Conservation (phyloP, 2,888 invertebrate genomes). For the Metacarcinus magister region DNA sequence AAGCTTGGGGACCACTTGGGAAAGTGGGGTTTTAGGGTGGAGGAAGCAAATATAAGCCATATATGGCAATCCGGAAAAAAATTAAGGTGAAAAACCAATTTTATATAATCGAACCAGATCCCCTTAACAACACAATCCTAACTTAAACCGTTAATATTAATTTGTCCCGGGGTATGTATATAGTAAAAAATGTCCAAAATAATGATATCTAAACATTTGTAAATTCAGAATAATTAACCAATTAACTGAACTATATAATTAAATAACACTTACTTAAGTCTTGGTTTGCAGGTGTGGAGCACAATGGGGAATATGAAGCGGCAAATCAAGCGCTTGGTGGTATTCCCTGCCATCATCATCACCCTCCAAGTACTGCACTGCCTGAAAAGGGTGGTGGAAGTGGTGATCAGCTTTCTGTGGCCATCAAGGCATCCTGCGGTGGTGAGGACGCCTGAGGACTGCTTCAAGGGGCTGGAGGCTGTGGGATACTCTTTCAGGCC, state of each 20-base stretch:
- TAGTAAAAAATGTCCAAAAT: too few species aligned
- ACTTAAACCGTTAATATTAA: too few species aligned
- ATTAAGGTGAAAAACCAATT: background rate
- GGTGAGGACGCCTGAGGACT: conserved; percentile 76
- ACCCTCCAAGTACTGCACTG: background rate
- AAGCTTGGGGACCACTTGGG: background rate
- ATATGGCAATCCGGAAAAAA: background rate
- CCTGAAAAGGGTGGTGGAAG: background rate
- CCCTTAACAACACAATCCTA: too few species aligned
- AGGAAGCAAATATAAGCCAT: background rate
- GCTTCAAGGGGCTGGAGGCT: conserved; percentile 64
- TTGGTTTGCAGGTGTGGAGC: background rate
- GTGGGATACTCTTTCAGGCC: conserved; percentile 74
- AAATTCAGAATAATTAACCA: too few species aligned
- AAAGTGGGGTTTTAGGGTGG: background rate
- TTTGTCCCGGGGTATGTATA: too few species aligned
- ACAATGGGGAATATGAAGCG: conserved; percentile 4
- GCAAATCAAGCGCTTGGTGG: conserved; percentile 61
- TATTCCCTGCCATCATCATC: conserved; percentile 64
- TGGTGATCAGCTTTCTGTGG: background rate
- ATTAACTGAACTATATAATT: too few species aligned
- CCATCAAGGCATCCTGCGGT: conserved; percentile 22
- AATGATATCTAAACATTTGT: too few species aligned
- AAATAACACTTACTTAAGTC: background rate
- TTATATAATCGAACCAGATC: background rate